Percentiles rank a stretch among this genome's conserved stretches.
phyloP scores from a whole-genome alignment of 2,113 vertebrate genomes.

The Gymnarchus niloticus region DNA sequence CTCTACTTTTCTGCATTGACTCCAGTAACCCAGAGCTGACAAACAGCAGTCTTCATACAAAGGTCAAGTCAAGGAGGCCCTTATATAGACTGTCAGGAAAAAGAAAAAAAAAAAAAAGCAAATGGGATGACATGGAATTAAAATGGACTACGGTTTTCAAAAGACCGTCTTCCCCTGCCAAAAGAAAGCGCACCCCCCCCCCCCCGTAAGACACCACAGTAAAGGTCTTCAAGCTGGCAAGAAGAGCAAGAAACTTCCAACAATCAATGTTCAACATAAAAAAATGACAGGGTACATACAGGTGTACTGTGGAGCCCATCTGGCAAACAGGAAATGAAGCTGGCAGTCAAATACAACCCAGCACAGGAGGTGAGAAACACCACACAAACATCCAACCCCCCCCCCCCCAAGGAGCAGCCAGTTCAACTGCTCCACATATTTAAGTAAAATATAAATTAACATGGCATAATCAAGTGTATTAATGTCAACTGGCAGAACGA shows the following conservation, averaged over 20 bases:
- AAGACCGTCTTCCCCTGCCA: not conserved
- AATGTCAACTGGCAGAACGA: not conserved
- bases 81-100: not conserved
- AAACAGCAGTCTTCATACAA: not conserved
- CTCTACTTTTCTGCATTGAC: not conserved
- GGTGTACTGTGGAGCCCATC: not conserved
- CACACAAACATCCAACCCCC: not conserved
- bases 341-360: not conserved
- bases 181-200: not conserved
- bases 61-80: not conserved
- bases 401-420: no score
- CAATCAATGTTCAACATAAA: not conserved
- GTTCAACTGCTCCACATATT: not conserved
- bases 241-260: not conserved
- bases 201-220: not conserved
- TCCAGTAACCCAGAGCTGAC: not conserved
- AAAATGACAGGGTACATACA: not conserved
- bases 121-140: not conserved
- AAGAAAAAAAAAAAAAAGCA: not conserved
- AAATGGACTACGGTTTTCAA: not conserved
- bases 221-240: not conserved
- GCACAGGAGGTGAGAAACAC: not conserved
- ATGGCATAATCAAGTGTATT: not conserved
- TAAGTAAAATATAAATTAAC: not conserved
- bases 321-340: not conserved